A percentile compares a stretch with the other conserved stretches of the same genome.
Conservation (phyloP, 2,797 vertebrate genomes). For the Schizopygopsis malacanthus region DNA sequence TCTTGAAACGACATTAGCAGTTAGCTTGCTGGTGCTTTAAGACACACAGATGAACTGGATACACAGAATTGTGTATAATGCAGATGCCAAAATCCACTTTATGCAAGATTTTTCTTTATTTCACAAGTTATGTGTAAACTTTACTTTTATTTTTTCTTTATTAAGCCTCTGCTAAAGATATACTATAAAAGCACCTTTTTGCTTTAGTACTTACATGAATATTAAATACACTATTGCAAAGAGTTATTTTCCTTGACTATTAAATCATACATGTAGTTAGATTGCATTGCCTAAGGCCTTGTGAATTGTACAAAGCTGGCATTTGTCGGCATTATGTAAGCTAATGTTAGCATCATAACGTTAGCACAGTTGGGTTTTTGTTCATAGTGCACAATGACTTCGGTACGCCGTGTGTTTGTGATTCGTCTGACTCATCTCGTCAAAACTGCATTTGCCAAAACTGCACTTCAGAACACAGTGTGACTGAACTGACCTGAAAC, state of each 20-base stretch:
- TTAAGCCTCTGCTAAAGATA: constrained; percentile 23
- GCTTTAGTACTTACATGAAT: constrained; percentile 27
- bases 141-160: background rate
- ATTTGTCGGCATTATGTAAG: constrained; percentile 22
- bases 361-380: constrained; percentile 23
- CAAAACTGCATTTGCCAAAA: constrained; percentile 65
- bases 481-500: constrained; percentile 24
- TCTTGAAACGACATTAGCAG: background rate
- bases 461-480: constrained; percentile 59
- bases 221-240: constrained; percentile 49
- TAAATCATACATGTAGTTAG: constrained; percentile 17
- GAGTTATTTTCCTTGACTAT: constrained; percentile 32
- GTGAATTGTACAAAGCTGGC: constrained; percentile 33
- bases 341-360: constrained; percentile 20
- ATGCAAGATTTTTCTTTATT: background rate
- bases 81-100: background rate
- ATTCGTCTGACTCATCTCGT: constrained; percentile 57
- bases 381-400: constrained; percentile 36
- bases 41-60: constrained; percentile 24
- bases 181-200: constrained; percentile 26
- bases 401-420: constrained; percentile 63
- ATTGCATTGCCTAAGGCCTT: constrained; percentile 5
- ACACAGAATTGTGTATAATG: background rate
- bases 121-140: background rate
- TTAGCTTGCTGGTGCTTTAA: constrained; percentile 19